A percentile compares a stretch with the other conserved stretches of the same genome.
Evolutionary conservation across 2,113 vertebrate genomes (phyloP).

Genomic region (Drymodes brunneopygia): DNA sequence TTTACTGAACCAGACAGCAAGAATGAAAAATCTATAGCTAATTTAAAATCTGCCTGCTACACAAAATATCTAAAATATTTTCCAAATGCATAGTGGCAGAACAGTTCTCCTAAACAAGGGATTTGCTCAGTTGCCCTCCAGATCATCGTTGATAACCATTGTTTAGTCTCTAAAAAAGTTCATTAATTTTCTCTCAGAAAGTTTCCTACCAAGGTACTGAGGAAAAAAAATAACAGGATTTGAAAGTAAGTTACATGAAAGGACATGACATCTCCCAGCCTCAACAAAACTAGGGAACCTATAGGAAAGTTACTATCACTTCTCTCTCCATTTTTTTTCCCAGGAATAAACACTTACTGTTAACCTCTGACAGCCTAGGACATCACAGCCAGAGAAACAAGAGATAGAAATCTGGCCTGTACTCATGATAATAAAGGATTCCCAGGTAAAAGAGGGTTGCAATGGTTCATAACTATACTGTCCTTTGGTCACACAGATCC

Average conservation of each 20-base stretch:
- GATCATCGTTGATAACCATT: neutral
- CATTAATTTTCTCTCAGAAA: neutral
- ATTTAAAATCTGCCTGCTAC: neutral
- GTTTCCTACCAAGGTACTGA: neutral
- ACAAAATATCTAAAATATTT: neutral
- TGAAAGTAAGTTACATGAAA: neutral
- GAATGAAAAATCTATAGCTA: conserved; percentile 4
- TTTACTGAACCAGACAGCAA: neutral
- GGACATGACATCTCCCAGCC: neutral
- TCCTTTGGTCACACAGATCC: neutral
- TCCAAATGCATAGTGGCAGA: neutral
- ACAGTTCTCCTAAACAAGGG: neutral
- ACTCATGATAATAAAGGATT: neutral
- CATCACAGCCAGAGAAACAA: neutral
- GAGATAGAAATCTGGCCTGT: neutral
- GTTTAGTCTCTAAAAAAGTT: neutral
- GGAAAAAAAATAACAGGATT: neutral
- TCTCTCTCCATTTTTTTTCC: accelerated
- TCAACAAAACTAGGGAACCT: neutral
- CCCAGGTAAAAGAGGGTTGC: neutral
- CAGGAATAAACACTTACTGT: neutral
- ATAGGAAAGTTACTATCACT: neutral
- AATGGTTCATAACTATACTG: neutral
- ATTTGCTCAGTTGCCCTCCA: neutral
- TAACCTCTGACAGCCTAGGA: neutral